Evolutionary conservation across 2,888 invertebrate genomes (phyloP).

Genomic region (Camptogramma bilineatum): DNA sequence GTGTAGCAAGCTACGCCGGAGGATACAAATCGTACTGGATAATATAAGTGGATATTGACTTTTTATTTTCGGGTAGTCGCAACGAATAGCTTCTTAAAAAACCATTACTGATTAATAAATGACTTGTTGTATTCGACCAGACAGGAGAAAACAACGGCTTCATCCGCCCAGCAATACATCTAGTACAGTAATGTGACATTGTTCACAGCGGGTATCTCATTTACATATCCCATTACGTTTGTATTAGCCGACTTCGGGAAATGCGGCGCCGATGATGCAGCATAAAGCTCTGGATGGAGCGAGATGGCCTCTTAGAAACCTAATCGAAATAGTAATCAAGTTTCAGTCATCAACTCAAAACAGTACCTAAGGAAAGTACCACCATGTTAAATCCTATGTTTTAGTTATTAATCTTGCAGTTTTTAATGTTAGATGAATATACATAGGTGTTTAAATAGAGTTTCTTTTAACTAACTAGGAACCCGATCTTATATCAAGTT

Average conservation of each 20-base stretch:
- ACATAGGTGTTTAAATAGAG: too few species aligned
- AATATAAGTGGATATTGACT: not conserved
- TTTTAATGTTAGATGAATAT: too few species aligned
- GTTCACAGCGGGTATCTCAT: constrained; percentile 66
- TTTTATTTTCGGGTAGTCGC: not conserved
- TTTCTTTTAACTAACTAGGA: not conserved
- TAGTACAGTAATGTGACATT: constrained; percentile 68
- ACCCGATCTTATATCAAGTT: too few species aligned
- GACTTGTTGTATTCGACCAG: constrained; percentile 18
- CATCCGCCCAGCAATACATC: constrained; percentile 46
- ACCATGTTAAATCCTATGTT: not conserved
- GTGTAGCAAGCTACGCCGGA: too few species aligned
- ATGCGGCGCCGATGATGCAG: constrained; percentile 37
- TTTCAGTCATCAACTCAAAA: not conserved
- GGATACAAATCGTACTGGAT: too few species aligned
- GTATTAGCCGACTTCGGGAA: constrained; percentile 39
- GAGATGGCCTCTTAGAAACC: constrained; percentile 3
- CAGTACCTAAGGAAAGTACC: not conserved
- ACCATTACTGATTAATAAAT: constrained; percentile 14
- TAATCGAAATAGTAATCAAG: constrained; percentile 6
- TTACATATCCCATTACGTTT: constrained; percentile 70
- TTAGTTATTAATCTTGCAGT: too few species aligned
- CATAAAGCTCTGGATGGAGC: constrained; percentile 9
- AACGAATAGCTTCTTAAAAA: constrained; percentile 1
- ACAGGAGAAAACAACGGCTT: constrained; percentile 32